Conservation (phyloP, 2,113 vertebrate genomes). For the Nesogale talazaci region DNA sequence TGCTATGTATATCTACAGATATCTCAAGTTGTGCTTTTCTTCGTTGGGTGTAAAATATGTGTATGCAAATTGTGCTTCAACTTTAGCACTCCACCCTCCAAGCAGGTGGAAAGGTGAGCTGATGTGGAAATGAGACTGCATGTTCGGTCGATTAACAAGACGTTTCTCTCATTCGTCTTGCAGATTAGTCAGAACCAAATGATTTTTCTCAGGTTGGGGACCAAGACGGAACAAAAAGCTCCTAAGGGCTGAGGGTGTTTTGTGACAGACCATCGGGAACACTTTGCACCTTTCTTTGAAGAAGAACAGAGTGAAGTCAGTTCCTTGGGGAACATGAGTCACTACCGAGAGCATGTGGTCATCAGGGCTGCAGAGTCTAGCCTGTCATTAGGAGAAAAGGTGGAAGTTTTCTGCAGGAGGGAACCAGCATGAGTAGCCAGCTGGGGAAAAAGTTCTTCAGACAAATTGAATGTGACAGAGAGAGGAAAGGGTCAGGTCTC, state of each 20-base stretch:
- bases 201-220: constrained; percentile 48
- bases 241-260: not conserved
- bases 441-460: constrained; percentile 27
- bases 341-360: rapidly evolving
- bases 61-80: not conserved
- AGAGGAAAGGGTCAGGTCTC: not conserved
- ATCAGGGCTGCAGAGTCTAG: not conserved
- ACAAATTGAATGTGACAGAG: constrained; percentile 18
- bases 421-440: not conserved
- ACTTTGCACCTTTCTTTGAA: constrained; percentile 12
- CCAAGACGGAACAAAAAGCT: not conserved
- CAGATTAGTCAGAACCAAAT: constrained; percentile 10
- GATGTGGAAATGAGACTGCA: not conserved
- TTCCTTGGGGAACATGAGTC: not conserved
- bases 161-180: not conserved
- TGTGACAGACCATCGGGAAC: constrained; percentile 18
- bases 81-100: not conserved
- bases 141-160: not conserved
- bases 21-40: not conserved
- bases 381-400: not conserved
- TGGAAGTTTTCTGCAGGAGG: constrained; percentile 19
- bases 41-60: not conserved
- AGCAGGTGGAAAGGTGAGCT: not conserved
- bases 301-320: not conserved
- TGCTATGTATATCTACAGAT: not conserved